Evolutionary conservation across 2,113 vertebrate species (phyloP), one percentile per base, ranked within the genome.

Genomic region (Micronisus gabar): DNA sequence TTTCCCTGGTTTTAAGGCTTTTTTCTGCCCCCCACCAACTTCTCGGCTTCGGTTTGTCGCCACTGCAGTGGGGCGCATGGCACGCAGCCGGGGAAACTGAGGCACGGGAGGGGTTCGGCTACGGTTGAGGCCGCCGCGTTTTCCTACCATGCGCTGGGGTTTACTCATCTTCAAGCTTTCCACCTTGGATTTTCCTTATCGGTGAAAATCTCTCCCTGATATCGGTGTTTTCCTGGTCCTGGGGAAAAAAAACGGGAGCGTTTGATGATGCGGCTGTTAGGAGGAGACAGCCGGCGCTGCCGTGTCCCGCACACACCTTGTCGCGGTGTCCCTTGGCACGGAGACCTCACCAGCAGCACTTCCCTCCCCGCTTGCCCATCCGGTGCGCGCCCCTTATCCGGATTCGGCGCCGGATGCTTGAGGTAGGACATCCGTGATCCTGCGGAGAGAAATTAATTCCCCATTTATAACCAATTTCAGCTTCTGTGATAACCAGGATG

Each of bases 11-110:
- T 85, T 73, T 23, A 34, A 19, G 11, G 5, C 8, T 17, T 25
- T 34, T 67, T 65, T 41, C 14, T 5, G 3, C 55, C 43, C 56
- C 27, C 16, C 7, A 6, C 19, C 29, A 17, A 30, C 52, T 17
- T 47, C 10, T 32, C 3, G 0, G 12, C 47, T 36, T 13, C 1
- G 4, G 8, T 36, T 72, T 14, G 18, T 21, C 22, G 3, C 27
- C 8, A 3, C n/a, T 5, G 36, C 29, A 14, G 47, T 13, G 14
- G 27, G 29, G 20, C 2, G 20, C 0, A 11, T 3, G 41, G 43
- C 13, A 11, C 23, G 11, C 47, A 27, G 30, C 30, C 7, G 1
- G 26, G 59, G 82, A 74, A 85, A 85, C 82, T 40, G 82, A 85
- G 82, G 70, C 40, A 34, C 13, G 20, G 40, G 59, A 32, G 9